Base-by-base conservation (phyloP, 53 echinoderm and acorn worm genomes). In the Paracentrotus lividus region DNA sequence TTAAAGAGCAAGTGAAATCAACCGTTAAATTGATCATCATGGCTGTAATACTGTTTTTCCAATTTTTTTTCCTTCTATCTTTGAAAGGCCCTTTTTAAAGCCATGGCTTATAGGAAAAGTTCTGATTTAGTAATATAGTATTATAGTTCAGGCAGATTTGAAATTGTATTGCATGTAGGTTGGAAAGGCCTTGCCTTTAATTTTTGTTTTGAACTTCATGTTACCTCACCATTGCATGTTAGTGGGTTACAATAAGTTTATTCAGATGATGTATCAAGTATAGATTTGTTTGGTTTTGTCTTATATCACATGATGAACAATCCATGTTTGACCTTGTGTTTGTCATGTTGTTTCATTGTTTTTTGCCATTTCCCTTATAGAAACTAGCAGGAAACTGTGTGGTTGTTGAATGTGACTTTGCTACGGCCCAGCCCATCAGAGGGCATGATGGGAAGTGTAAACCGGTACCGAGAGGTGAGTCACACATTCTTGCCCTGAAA, bases 361-460 rank as follows among this genome's bases (percentile, higher is more conserved):
- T 89, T 38, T 42, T 88, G 64, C n/a, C 54, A n/a, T 88, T 61
- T 89, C 33, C 81, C 12, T 26, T 47, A n/a, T 45, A 97, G 97
- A 88, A 31, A 44, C 69, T 97, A 23, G 43, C 88, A 32, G 91
- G 88, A 33, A 90, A 90, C 27, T 51, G 95, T 24, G 90, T 94
- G 75, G 94, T 97, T 20, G 59, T 97, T 49, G 95, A 97, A 56
- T 97, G 97, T 93, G 95, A 97, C 93, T 93, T 92, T 84, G 96
- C 95, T 52, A 95, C 96, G 6, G 96, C 97, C 34, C 94, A 97
- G 90, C 97, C 97, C 18, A 88, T 92, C 31, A 84, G 97, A 94
- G 96, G 89, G 4, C 40, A 94, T 16, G 91, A 94, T 77, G 97
- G 97, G 32, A 51, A 94, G 88, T 97, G 97, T 58, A 96, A 93